phyloP scores from a whole-genome alignment of 2,888 invertebrate genomes.

The Selenia dentaria region DNA sequence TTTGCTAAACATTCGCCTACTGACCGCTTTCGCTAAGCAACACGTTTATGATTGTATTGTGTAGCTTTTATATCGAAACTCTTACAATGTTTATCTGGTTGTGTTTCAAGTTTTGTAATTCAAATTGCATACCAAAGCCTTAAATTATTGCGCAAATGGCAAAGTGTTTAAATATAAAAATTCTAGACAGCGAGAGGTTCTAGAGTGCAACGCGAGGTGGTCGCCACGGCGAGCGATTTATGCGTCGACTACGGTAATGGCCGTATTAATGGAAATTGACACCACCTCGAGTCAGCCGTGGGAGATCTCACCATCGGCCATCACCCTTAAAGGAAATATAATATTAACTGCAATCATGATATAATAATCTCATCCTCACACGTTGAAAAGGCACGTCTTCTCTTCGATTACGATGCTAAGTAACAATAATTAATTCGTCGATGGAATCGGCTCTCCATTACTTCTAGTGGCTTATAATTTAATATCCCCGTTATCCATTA shows the following conservation, averaged over 20 bases:
- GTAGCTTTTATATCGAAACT: too few species aligned
- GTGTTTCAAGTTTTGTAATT: too few species aligned
- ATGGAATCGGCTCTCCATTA: conserved; percentile 49
- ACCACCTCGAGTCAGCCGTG: conserved; percentile 55
- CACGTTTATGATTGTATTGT: too few species aligned
- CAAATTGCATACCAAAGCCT: too few species aligned
- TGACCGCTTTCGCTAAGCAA: too few species aligned
- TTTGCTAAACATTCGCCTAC: too few species aligned
- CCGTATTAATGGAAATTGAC: conserved; percentile 79
- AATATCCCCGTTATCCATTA: conserved; percentile 38
- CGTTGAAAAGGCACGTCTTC: conserved; percentile 59
- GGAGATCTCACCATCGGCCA: conserved; percentile 50
- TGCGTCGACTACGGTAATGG: conserved; percentile 69
- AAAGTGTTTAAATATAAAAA: not conserved
- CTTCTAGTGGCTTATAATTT: conserved; percentile 39
- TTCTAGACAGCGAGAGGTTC: not conserved
- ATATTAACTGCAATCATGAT: conserved; percentile 74
- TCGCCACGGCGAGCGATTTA: conserved; percentile 69
- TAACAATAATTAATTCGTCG: conserved; percentile 62
- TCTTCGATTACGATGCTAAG: conserved; percentile 41
- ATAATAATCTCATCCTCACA: conserved; percentile 71
- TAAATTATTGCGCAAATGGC: too few species aligned
- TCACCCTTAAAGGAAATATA: conserved; percentile 63
- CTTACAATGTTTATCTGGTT: too few species aligned
- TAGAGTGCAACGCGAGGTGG: conserved; percentile 50